Evolutionary conservation across 2,888 invertebrate genomes (phyloP).

Genomic region (Cacoxenus indagator): DNA sequence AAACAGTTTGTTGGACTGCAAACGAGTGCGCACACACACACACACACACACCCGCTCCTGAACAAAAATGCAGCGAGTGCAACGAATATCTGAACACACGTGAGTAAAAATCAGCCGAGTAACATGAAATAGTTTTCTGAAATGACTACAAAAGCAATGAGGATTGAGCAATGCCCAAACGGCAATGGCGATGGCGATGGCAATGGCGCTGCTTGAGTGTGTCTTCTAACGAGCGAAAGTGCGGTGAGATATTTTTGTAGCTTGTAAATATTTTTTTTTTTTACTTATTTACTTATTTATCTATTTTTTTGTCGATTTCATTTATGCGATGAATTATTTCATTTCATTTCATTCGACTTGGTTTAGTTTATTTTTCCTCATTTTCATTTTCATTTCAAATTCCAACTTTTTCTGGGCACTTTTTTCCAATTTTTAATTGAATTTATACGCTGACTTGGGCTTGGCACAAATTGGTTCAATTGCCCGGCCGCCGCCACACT

Average conservation of each 20-base stretch:
- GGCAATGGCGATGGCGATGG: not conserved
- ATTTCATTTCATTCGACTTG: not conserved
- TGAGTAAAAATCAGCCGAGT: not conserved
- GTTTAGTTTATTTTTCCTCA: too few relatives aligned
- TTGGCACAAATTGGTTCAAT: constrained; percentile 7
- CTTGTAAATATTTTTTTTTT: constrained; percentile 18
- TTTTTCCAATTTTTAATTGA: constrained; percentile 49
- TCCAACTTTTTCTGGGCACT: constrained; percentile 42
- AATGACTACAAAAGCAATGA: not conserved
- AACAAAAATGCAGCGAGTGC: not conserved
- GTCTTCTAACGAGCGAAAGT: constrained; percentile 64
- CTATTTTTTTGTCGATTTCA: too few relatives aligned
- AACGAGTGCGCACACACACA: too few relatives aligned
- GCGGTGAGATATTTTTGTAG: constrained; percentile 55
- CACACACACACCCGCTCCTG: too few relatives aligned
- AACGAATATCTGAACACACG: not conserved
- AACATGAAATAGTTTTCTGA: not conserved
- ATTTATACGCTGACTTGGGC: constrained; percentile 25
- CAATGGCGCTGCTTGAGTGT: not conserved
- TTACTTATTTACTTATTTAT: too few relatives aligned
- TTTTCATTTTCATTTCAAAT: constrained; percentile 15
- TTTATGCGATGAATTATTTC: too few relatives aligned
- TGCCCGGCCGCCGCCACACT: not conserved
- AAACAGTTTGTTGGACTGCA: constrained; percentile 39
- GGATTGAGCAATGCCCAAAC: not conserved